Percentiles rank a stretch among this genome's conserved stretches.
These are phyloP conservation scores for Perizoma affinitatum DNA, from an alignment of 2,888 invertebrate genomes.

Conservation along the genomic window DNA sequence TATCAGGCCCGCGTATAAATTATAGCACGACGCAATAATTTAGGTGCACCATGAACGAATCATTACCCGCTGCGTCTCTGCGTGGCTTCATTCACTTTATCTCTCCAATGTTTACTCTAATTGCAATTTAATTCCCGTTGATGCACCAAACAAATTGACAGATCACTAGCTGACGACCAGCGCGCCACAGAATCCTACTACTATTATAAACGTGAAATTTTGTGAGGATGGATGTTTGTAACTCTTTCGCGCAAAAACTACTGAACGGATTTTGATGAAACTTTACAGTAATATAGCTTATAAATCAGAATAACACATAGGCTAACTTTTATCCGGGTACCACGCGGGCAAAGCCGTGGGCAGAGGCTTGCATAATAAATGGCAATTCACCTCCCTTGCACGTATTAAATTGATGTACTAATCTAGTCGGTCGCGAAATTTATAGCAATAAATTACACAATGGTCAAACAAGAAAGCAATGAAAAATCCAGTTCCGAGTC, in stretches of 20 bases:
- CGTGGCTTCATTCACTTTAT: slow-evolving; percentile 78
- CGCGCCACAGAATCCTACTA: no score
- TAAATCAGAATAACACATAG: no score
- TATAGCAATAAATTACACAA: slow-evolving; percentile 25
- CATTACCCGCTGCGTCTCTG: slow-evolving; percentile 79
- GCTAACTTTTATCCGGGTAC: no score
- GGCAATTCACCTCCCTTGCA: slow-evolving; percentile 22
- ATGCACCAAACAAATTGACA: slow-evolving; percentile 47
- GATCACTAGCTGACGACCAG: slow-evolving; percentile 18
- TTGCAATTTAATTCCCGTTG: slow-evolving; percentile 62
- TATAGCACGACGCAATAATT: slow-evolving; percentile 79
- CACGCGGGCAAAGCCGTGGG: no score
- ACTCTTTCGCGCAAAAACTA: no score
- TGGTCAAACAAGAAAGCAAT: slow-evolving; percentile 36
- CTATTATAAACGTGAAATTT: no score
- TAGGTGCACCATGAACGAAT: slow-evolving; percentile 82
- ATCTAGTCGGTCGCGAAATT: slow-evolving; percentile 44
- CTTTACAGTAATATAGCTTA: no score
- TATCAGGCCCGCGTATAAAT: slow-evolving; percentile 80
- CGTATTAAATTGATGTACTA: slow-evolving; percentile 23
- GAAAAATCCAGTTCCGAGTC: slow-evolving; percentile 46
- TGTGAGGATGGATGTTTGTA: no score
- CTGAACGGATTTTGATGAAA: no score
- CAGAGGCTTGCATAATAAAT: no score
- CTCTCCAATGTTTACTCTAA: slow-evolving; percentile 69